A percentile compares a stretch with the other conserved stretches of the same genome.
These are phyloP conservation scores for Cepphus grylle DNA, from an alignment of 2,113 vertebrate genomes.

Conservation along the genomic window DNA sequence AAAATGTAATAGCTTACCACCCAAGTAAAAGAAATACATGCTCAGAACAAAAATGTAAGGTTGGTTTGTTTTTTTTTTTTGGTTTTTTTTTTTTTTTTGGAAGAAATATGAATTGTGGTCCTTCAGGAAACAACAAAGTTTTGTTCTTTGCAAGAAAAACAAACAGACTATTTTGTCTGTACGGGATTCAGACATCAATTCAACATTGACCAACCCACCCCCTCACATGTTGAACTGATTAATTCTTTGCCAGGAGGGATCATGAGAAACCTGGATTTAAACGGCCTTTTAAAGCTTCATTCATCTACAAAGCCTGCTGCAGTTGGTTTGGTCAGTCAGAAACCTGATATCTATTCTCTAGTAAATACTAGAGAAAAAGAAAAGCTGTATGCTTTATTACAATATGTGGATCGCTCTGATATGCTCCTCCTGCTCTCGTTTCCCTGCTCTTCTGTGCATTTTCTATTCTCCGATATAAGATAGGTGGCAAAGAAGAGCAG, in stretches of 20 bases:
- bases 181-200: background rate
- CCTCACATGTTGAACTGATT: constrained; percentile 26
- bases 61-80: background rate
- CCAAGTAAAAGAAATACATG: background rate
- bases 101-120: background rate
- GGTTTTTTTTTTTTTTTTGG: background rate
- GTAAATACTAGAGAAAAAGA: background rate
- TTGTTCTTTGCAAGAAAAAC: constrained; percentile 24
- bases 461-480: background rate
- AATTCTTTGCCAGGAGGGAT: constrained; percentile 26
- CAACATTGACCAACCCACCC: background rate
- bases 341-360: background rate
- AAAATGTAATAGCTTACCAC: background rate
- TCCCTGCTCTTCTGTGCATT: background rate
- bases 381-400: background rate
- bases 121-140: background rate
- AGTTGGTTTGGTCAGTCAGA: background rate
- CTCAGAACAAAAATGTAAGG: background rate
- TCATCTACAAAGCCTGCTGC: background rate
- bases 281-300: background rate
- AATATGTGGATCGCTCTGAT: background rate
- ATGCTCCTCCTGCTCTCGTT: background rate
- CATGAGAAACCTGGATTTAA: constrained; percentile 17
- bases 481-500: background rate
- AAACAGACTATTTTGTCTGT: constrained; percentile 8